phyloP scores from a whole-genome alignment of 2,797 vertebrate species.

The Sylvilagus floridanus region DNA sequence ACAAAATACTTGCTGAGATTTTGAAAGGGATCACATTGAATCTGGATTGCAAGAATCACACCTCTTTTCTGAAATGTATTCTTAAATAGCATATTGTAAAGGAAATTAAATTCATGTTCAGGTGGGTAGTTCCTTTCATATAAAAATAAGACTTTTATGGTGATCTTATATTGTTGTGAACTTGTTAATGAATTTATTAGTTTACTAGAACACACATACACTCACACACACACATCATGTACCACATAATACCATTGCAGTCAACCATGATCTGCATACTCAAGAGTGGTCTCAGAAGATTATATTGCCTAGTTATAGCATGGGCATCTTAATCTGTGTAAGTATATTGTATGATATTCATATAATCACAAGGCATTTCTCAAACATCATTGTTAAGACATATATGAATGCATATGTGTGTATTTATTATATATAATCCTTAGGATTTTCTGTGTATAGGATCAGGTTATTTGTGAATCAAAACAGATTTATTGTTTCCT shows the following conservation, averaged over 20 bases:
- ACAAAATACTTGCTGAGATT: slow-evolving; percentile 19
- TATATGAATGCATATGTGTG: too few species aligned
- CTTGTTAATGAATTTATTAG: slow-evolving; percentile 25
- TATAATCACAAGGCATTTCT: too few species aligned
- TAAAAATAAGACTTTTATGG: slow-evolving; percentile 9
- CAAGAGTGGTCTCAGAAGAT: too few species aligned
- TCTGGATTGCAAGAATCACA: slow-evolving; percentile 5
- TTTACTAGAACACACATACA: not conserved
- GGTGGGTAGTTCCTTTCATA: not conserved
- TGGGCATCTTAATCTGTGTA: too few species aligned
- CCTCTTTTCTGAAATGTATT: slow-evolving; percentile 21
- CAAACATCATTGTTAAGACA: not conserved
- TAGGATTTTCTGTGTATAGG: not conserved
- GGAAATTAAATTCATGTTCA: slow-evolving; percentile 4
- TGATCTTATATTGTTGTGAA: not conserved
- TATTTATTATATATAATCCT: not conserved
- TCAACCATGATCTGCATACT: too few species aligned
- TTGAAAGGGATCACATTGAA: slow-evolving; percentile 45
- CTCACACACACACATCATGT: too few species aligned
- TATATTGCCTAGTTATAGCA: too few species aligned
- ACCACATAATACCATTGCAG: too few species aligned
- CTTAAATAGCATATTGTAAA: not conserved
- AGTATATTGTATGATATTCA: too few species aligned
- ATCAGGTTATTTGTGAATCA: not conserved
- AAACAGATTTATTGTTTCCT: not conserved